phyloP scores from a whole-genome alignment of 53 echinoderm and acorn worm species.

The Apostichopus leukothele region DNA sequence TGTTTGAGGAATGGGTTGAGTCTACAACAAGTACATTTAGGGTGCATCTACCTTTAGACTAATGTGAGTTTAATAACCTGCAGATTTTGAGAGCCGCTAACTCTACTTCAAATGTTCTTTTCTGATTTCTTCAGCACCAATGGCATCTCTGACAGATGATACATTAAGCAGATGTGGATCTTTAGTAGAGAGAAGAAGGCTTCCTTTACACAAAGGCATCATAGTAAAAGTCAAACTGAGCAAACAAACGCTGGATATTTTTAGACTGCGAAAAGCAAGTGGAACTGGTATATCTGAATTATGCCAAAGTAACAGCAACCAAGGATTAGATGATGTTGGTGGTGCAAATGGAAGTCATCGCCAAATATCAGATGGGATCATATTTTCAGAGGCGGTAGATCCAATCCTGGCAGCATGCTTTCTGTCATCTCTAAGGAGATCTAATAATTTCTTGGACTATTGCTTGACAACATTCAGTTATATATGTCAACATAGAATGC shows the following conservation, averaged over 20 bases:
- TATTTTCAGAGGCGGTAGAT: conserved; percentile 47
- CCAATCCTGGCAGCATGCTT: conserved; percentile 72
- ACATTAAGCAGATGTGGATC: background rate
- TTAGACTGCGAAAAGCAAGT: background rate
- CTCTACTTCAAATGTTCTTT: background rate
- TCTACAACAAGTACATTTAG: no score
- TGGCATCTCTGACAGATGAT: background rate
- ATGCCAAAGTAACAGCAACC: background rate
- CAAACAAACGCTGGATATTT: background rate
- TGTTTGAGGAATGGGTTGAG: no score
- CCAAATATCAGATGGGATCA: background rate
- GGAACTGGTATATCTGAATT: background rate
- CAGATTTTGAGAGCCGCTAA: no score
- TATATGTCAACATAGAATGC: background rate
- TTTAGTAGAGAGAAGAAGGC: background rate
- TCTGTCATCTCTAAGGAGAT: conserved; percentile 55
- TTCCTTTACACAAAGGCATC: background rate
- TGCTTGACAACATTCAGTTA: conserved; percentile 6
- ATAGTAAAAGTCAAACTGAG: conserved; percentile 13
- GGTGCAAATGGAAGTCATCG: background rate
- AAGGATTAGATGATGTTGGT: background rate
- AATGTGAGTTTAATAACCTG: no score
- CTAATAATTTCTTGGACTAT: conserved; percentile 25
- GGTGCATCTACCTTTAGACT: no score
- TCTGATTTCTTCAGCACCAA: background rate